A percentile compares a stretch with the other conserved stretches of the same genome.
phyloP scores from a whole-genome alignment of 2,888 invertebrate genomes.

The Sepioteuthis lessoniana region DNA sequence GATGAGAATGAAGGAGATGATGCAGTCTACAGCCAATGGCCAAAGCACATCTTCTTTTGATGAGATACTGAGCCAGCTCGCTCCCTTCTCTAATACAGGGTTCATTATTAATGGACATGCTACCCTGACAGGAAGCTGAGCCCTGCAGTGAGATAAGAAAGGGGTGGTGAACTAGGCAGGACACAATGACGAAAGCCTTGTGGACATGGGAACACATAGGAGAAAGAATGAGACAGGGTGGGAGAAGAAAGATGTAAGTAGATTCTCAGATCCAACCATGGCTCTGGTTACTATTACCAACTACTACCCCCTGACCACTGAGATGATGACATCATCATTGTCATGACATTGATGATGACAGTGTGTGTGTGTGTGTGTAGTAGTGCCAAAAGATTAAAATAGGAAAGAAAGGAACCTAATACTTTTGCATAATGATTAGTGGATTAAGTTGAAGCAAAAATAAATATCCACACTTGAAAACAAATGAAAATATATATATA shows the following conservation, averaged over 20 bases:
- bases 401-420: background rate
- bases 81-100: background rate
- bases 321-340: background rate
- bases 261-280: background rate
- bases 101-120: constrained; percentile 10
- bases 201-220: background rate
- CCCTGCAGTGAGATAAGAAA: background rate
- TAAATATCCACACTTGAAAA: background rate
- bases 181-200: background rate
- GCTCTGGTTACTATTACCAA: background rate
- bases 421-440: background rate
- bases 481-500: too few relatives aligned
- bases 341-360: background rate
- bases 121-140: constrained; percentile 33
- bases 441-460: background rate
- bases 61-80: background rate
- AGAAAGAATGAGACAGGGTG: background rate
- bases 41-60: background rate
- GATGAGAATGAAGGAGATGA: background rate
- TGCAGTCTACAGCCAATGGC: background rate
- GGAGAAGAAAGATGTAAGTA: background rate
- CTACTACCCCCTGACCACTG: background rate
- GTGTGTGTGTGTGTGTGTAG: background rate
- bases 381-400: background rate
- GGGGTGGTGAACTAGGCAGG: background rate